Conservation (phyloP, 2,797 vertebrate genomes). For the Luscinia megarhynchos region DNA sequence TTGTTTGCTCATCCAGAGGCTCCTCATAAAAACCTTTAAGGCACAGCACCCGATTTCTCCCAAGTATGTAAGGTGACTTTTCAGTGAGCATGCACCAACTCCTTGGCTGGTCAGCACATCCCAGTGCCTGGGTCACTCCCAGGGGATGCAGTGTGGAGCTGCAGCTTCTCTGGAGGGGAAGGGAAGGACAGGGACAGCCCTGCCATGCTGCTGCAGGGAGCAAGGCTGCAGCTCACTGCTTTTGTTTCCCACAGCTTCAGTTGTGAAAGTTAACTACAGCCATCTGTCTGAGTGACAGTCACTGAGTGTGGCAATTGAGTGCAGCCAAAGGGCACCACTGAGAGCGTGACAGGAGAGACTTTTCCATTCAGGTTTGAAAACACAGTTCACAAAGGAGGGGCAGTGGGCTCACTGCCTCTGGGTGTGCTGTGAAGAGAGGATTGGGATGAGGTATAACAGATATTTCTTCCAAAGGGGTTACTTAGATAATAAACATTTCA, state of each 20-base stretch:
- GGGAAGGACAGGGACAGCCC: not conserved
- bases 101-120: not conserved
- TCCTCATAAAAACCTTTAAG: not conserved
- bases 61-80: not conserved
- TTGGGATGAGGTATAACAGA: not conserved
- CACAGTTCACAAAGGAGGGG: not conserved
- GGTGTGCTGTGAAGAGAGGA: not conserved
- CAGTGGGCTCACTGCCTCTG: not conserved
- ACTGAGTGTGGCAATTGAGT: not conserved
- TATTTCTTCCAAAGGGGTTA: not conserved
- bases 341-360: not conserved
- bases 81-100: fast-evolving
- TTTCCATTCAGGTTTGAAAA: not conserved
- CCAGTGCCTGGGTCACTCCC: fast-evolving
- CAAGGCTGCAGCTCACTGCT: not conserved
- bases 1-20: not conserved
- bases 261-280: not conserved
- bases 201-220: not conserved
- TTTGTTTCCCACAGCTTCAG: not conserved
- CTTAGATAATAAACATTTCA: not conserved
- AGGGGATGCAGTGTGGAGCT: fast-evolving
- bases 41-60: not conserved
- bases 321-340: not conserved
- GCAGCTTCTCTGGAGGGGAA: fast-evolving
- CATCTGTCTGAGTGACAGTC: not conserved